Base-by-base conservation (phyloP, 2,888 invertebrate species). In the Chesias legatella region DNA sequence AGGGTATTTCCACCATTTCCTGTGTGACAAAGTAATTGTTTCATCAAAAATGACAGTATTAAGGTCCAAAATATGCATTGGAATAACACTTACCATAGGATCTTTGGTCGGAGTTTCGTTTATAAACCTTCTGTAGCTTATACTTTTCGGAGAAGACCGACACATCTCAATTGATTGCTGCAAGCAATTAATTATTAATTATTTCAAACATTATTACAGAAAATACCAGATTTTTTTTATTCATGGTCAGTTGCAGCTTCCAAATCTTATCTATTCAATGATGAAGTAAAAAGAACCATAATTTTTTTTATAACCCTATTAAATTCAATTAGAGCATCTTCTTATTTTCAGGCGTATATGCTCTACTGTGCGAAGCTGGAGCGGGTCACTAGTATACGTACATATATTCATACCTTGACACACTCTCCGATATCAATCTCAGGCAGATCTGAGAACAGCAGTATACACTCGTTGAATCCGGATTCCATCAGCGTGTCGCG, bases 391-490 rank as follows among this genome's bases (percentile, higher is more conserved):
- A n/a, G n/a, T n/a, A n/a, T n/a, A n/a, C n/a, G n/a, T n/a, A n/a
- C n/a, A n/a, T n/a, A n/a, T n/a, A n/a, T n/a, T n/a, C n/a, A n/a
- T 51, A 85, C 86, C 67, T 92, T 92, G 0, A 98, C 97, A 80
- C 97, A 97, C 55, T 93, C 92, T 66, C 98, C 97, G 64, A 98
- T 98, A 60, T 98, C 97, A 44, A 98, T 96, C 79, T 98, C 98
- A 32, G 99, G 99, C 66, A 99, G 90, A 86, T 99, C 99, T n/a
- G 98, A 98, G 83, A 99, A 99, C 10, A 99, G 88, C 24, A 99
- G 86, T 58, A 99, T 99, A 71, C 99, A 99, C 73, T 99, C 99
- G 75, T 99, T 99, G 81, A 99, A 99, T 6, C 98, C 98, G 0
- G 96, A 97, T 4, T 91, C 91, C 1, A 99, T 89, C 5, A 98